Conservation (phyloP, 2,113 vertebrate genomes). For the Microtus richardsoni region DNA sequence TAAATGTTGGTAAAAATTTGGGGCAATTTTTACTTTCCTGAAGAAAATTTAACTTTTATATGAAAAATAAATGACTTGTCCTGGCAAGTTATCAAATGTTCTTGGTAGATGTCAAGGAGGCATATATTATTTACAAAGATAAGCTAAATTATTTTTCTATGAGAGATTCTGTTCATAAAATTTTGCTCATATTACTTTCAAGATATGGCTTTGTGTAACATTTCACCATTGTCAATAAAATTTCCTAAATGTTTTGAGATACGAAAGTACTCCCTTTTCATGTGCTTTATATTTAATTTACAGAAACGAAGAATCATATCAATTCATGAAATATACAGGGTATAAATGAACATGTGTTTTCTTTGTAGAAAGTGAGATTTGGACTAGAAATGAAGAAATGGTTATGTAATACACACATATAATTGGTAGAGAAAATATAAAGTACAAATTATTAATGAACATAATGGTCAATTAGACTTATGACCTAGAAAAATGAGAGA, state of each 20-base stretch:
- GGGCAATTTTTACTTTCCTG: not conserved
- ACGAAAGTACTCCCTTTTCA: too few relatives aligned
- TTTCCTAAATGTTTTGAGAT: not conserved
- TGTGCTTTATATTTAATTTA: not conserved
- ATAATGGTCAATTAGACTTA: not conserved
- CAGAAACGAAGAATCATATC: not conserved
- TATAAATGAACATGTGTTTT: not conserved
- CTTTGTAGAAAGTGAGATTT: not conserved
- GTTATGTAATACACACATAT: not conserved
- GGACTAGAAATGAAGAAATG: not conserved
- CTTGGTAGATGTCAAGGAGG: not conserved
- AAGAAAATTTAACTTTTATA: not conserved
- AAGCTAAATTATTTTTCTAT: not conserved
- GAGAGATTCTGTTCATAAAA: not conserved
- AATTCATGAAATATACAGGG: not conserved
- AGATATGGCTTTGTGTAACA: not conserved
- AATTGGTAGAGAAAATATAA: not conserved
- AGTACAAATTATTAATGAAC: not conserved
- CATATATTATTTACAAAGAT: not conserved
- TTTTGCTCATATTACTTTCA: not conserved
- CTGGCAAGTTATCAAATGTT: not conserved
- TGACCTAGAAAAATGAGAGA: not conserved
- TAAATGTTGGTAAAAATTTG: not conserved
- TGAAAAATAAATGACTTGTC: not conserved
- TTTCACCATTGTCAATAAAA: too few relatives aligned